Evolutionary conservation across 1,140 invertebrate species (phyloP).

Genomic region (Branchinecta lynchi): DNA sequence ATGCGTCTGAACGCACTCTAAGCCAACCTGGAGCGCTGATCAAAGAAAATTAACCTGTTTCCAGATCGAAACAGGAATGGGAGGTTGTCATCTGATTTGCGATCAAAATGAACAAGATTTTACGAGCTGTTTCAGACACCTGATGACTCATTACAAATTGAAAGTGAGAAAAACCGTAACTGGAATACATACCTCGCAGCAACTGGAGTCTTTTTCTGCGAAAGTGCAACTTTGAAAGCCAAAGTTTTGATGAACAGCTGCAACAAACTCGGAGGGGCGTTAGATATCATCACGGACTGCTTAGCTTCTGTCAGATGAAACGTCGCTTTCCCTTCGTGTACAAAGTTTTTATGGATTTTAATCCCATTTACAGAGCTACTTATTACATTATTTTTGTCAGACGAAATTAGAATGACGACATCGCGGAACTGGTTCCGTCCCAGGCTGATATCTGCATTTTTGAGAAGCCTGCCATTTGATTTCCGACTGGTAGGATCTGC

Average conservation of each 20-base stretch:
- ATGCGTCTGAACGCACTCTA: too few species aligned
- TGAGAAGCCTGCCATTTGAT: not conserved
- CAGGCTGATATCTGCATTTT: not conserved
- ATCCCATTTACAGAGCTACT: not conserved
- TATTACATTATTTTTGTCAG: not conserved
- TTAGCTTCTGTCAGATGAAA: not conserved
- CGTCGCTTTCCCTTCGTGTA: constrained; percentile 2
- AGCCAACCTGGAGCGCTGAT: too few species aligned
- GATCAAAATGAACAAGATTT: too few species aligned
- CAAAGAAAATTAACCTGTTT: too few species aligned
- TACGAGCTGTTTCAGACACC: too few species aligned
- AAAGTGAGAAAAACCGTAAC: too few species aligned
- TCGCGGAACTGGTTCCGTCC: not conserved
- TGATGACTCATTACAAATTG: too few species aligned
- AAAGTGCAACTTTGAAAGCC: not conserved
- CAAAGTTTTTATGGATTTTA: constrained; percentile 4
- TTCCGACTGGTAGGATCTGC: not conserved
- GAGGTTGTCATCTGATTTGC: too few species aligned
- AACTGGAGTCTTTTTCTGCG: not conserved
- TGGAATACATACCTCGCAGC: not conserved
- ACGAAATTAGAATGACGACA: not conserved
- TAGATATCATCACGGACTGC: not conserved
- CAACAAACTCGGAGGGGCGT: not conserved
- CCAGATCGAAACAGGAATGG: too few species aligned
- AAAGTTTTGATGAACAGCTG: constrained; percentile 2